These are phyloP conservation scores for Crotophaga sulcirostris DNA, from an alignment of 2,113 vertebrate species.

Conservation along the genomic window DNA sequence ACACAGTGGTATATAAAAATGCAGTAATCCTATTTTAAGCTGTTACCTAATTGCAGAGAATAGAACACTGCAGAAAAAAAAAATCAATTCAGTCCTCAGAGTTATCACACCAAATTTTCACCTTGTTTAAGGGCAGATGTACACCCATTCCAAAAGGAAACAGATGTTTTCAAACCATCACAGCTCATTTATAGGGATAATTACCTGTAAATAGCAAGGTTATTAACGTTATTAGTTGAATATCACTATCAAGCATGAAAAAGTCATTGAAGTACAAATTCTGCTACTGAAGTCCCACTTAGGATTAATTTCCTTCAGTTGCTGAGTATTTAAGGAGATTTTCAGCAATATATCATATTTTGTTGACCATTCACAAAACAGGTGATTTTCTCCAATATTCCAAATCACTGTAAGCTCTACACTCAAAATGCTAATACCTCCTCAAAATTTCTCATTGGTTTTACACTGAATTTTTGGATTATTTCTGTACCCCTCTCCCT, in stretches of 20 bases:
- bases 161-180: constrained; percentile 32
- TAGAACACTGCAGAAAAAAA: not conserved
- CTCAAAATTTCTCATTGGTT: not conserved
- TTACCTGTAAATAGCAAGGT: constrained; percentile 30
- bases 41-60: constrained; percentile 16
- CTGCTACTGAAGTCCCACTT: not conserved
- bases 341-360: not conserved
- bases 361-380: not conserved
- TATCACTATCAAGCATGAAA: not conserved
- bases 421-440: not conserved
- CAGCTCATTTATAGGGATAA: constrained; percentile 11
- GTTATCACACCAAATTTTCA: not conserved
- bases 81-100: not conserved
- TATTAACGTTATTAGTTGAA: not conserved
- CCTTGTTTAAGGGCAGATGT: constrained; percentile 30
- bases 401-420: not conserved
- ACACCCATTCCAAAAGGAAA: not conserved
- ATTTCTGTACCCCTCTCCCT: too few relatives aligned
- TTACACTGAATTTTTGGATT: not conserved
- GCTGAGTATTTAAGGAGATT: not conserved
- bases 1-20: not conserved
- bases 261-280: not conserved
- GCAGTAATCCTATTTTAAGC: not conserved
- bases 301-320: not conserved
- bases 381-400: not conserved